Base-by-base conservation (phyloP, 2,888 invertebrate genomes). In the Troides aeacus region DNA sequence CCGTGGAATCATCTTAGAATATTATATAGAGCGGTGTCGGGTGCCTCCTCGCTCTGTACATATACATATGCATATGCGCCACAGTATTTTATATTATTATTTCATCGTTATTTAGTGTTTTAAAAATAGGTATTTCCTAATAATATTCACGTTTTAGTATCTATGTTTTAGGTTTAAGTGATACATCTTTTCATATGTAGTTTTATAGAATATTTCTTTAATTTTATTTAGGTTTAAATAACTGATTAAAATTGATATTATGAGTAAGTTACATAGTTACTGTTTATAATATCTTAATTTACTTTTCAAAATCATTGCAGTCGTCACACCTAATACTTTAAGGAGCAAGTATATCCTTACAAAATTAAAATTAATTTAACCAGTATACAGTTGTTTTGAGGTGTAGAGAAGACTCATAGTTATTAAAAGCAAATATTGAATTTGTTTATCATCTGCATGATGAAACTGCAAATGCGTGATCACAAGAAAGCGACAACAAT, bases 1-100 rank as follows among this genome's bases (percentile, higher is more conserved):
- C 85, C 83, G 83, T 84, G 84, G 86, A 84, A 86, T 85, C 83
- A 83, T 87, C 85, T 85, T 86, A 80, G 79, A 83, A 82, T 82
- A 77, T 77, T 74, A 77, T 78, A 74, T 77, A 77, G 64, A 67
- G 67, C 72, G 66, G 72, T 62, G 64, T 72, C 72, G 65, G 72
- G 70, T 70, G 70, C 67, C 65, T 66, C 61, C 70, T 71, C 42
- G 67, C 21, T 63, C 60, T 50, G 61, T 66, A 30, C 21, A 21
- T 21, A 30, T 30, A 30, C 46, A 63, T 64, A 60, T 59, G 59
- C 63, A 64, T 64, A 64, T 63, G 58, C 30, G 24, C 18, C 59
- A 23, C 53, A 23, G 4, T 64, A 15, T 30, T 5, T 66, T 59
- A 24, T 50, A 39, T 59, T 65, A 10, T 24, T n/a, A 36, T 1